Evolutionary conservation across 2,113 vertebrate species (phyloP).

Genomic region (Corythoichthys intestinalis): DNA sequence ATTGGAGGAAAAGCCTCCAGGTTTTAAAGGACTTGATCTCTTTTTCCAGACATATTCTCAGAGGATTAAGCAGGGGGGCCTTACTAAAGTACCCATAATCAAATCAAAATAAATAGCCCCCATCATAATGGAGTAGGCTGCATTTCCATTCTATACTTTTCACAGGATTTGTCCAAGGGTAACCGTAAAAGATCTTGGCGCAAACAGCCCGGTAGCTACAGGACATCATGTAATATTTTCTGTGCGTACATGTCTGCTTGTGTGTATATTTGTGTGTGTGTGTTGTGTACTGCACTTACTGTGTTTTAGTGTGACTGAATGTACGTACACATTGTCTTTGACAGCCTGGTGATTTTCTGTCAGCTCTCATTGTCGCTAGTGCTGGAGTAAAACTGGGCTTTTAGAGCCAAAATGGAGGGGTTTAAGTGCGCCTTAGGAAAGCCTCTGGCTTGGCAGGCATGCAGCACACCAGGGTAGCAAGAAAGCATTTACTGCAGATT

Average conservation of each 20-base stretch:
- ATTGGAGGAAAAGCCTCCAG: slow-evolving; percentile 67
- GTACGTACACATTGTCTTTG: slow-evolving; percentile 39
- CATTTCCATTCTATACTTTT: slow-evolving; percentile 62
- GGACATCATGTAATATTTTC: slow-evolving; percentile 15
- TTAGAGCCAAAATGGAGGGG: slow-evolving; percentile 57
- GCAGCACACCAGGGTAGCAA: slow-evolving; percentile 58
- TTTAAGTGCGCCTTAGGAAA: slow-evolving; percentile 66
- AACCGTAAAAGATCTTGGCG: slow-evolving; percentile 26
- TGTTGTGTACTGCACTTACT: slow-evolving; percentile 7
- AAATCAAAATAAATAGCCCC: slow-evolving; percentile 76
- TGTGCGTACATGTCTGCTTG: slow-evolving; percentile 16
- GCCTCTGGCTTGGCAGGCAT: slow-evolving; percentile 46
- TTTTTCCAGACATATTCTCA: slow-evolving; percentile 77
- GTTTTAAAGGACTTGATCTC: slow-evolving; percentile 74
- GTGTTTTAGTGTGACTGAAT: slow-evolving; percentile 14
- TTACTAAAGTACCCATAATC: slow-evolving; percentile 72
- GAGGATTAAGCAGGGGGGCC: slow-evolving; percentile 70
- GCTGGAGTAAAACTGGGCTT: slow-evolving; percentile 45
- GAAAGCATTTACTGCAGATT: slow-evolving; percentile 68
- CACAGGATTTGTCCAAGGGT: slow-evolving; percentile 60
- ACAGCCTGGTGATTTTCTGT: slow-evolving; percentile 33
- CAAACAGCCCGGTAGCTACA: slow-evolving; percentile 35
- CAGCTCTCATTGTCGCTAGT: slow-evolving; percentile 33
- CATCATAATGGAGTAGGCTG: slow-evolving; percentile 62
- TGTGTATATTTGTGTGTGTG: slow-evolving; percentile 17